phyloP scores from a whole-genome alignment of 2,888 invertebrate genomes.

The Xestia ashworthii region DNA sequence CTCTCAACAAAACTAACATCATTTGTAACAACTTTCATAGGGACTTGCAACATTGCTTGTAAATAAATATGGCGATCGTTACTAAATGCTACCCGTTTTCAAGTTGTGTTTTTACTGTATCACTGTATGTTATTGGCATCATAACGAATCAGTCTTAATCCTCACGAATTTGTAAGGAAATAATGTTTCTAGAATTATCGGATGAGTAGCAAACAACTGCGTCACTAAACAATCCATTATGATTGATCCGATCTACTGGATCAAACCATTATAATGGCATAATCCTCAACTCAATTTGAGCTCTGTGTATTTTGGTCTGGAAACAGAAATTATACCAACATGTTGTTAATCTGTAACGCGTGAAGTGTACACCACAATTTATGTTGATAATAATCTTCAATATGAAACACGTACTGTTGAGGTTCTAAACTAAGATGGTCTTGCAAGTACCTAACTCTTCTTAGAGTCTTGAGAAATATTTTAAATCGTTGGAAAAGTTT shows the following conservation, averaged over 20 bases:
- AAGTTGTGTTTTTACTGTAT: not conserved
- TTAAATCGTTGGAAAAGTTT: not conserved
- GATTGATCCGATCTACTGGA: not conserved
- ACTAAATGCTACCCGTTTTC: not conserved
- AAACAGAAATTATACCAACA: constrained; percentile 22
- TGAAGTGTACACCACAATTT: not conserved
- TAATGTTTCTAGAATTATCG: not conserved
- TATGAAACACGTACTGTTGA: not conserved
- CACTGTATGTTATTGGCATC: not conserved
- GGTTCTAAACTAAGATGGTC: not conserved
- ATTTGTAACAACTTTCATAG: not conserved
- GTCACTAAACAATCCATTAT: not conserved
- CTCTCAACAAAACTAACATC: not conserved
- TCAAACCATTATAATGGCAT: not conserved
- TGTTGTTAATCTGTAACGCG: constrained; percentile 39
- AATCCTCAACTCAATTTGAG: constrained; percentile 13
- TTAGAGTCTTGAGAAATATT: not conserved
- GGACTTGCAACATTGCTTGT: not conserved
- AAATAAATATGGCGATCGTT: not conserved
- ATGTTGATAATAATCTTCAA: constrained; percentile 8
- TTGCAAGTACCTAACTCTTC: not conserved
- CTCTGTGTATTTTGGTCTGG: constrained; percentile 1
- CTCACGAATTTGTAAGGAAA: not conserved
- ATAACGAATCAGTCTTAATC: not conserved
- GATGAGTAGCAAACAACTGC: not conserved